Evolutionary conservation across 2,797 vertebrate genomes (phyloP).

Genomic region (Siniperca scherzeri): DNA sequence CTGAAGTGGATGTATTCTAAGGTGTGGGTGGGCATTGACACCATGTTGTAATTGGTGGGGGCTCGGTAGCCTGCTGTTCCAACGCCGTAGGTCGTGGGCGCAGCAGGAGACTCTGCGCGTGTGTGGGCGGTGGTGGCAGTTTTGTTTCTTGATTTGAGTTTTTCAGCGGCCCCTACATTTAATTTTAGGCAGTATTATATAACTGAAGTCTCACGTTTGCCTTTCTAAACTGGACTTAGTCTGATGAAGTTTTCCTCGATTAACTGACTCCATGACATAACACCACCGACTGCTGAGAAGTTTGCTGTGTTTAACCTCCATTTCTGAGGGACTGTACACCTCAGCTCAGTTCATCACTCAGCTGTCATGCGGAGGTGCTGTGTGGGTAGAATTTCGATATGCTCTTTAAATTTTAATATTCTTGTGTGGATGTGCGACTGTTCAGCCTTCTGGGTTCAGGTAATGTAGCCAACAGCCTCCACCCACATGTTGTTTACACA

Average conservation of each 20-base stretch:
- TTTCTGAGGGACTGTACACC: not conserved
- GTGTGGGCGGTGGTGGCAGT: constrained; percentile 11
- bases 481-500: constrained; percentile 54
- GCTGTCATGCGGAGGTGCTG: constrained; percentile 7
- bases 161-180: not conserved
- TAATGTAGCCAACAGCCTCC: constrained; percentile 39
- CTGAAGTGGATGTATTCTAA: constrained; percentile 1
- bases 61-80: not conserved
- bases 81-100: not conserved
- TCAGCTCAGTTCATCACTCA: constrained; percentile 13
- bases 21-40: constrained; percentile 5
- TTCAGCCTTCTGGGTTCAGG: constrained; percentile 29
- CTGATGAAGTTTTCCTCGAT: constrained; percentile 6
- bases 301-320: not conserved
- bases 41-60: no score
- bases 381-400: constrained; percentile 22
- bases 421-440: constrained; percentile 1
- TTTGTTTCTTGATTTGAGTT: not conserved
- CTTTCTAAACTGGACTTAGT: not conserved
- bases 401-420: constrained; percentile 27
- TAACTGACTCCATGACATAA: constrained; percentile 1
- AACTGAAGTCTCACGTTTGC: not conserved
- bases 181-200: not conserved
- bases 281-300: not conserved
- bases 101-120: constrained; percentile 8